Base-by-base conservation (phyloP, 2,797 vertebrate genomes). In the Mustela erminea region DNA sequence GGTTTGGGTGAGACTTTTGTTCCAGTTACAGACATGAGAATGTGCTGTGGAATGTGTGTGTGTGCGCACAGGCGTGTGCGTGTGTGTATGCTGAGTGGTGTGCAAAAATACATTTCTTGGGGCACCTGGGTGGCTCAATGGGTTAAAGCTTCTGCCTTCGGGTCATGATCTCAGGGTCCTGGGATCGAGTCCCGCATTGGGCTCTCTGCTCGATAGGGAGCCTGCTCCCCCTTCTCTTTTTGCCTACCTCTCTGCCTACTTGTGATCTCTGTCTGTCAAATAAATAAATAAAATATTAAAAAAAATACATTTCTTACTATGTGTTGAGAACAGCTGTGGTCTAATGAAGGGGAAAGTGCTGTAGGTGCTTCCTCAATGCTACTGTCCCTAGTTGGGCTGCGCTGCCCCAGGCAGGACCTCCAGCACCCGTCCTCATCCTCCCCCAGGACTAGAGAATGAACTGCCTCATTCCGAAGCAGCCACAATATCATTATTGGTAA, bases 401-500 rank as follows among this genome's bases (percentile, higher is more conserved):
- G n/a, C 7, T 43, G 81, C 49, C 18, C 64, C 18, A 11, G 83
- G 62, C 20, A 6, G 52, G 23, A 23, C 41, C 52, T 58, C 66
- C 27, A 1, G 14, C 20, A 4, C 2, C 75, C 78, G 29, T 62
- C 49, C 2, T 27, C 32, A 12, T 1, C 29, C n/a, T 54, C 75
- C 74, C 35, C 18, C 62, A 70, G 86, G 87, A 41, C 38, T 1
- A 11, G 17, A 86, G 60, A 84, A 41, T 3, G 27, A 68, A 18
- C 14, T 0, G 20, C 75, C 93, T 94, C 93, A 85, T 84, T 46
- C 84, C 0, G 5, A 96, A 92, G 86, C 68, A 62, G 82, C 43
- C 74, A 68, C 83, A 4, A 11, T 64, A 62, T 83, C 95, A 49
- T 93, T 78, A 62, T 1, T 32, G 82, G 95, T 21, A 46, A 96